Base-by-base conservation (phyloP, 2,113 vertebrate species). In the Ovis canadensis region DNA sequence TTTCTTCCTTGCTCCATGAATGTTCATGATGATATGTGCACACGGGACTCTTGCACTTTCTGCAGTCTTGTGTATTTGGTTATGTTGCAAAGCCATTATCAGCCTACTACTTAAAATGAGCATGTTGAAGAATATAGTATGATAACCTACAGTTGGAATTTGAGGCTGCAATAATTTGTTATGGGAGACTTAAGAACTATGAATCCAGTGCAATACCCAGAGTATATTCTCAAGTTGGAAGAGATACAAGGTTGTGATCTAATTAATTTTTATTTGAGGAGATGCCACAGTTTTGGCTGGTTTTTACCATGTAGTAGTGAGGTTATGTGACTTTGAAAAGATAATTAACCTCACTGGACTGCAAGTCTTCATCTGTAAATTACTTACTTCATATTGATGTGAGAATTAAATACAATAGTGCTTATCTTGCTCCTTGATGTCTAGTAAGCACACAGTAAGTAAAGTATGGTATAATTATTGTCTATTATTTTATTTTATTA, bases 281-380 rank as follows among this genome's bases (percentile, higher is more conserved):
- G 17, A 81, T 97, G 23, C 7, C 90, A 9, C 83, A 88, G 21
- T 4, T 94, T 84, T 80, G 33, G 33, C 59, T 92, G 3, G 13
- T 81, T 97, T 91, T 91, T 83, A 45, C 8, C 29, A 57, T 40
- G 1, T 17, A 27, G 17, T 45, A 2, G 43, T 96, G 2, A 83
- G 89, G 23, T 55, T 64, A 12, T 60, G n/a, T 92, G 60, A 96
- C 71, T 89, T 96, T 90, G 74, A 86, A 94, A 97, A 90, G 25
- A 87, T 80, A 96, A 96, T 97, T 96, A 97, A 92, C 14, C 43
- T 78, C 11, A 50, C 25, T 62, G 14, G 4, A 91, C 23, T 29
- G 52, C 78, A 71, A 45, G 21, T 93, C 29, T 29, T 97, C 82
- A n/a, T 91, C 43, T 91, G 59, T 93, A 89, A 96, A 88, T 93